These are phyloP conservation scores for Colletes latitarsis DNA, from an alignment of 1,140 invertebrate genomes.

Conservation along the genomic window DNA sequence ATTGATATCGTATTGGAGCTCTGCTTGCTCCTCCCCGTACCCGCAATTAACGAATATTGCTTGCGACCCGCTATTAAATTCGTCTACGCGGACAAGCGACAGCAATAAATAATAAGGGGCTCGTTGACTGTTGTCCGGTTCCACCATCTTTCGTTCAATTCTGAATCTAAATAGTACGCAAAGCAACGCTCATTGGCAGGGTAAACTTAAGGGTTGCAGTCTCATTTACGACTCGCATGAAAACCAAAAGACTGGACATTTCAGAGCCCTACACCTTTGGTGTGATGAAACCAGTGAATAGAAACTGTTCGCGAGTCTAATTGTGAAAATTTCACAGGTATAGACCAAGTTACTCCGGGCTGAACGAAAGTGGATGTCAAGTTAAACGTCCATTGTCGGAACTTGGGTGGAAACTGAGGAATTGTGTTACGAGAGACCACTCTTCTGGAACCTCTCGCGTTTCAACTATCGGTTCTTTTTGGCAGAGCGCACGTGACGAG, in stretches of 20 bases:
- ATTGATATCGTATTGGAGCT: conserved; percentile 34
- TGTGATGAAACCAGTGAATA: too few relatives aligned
- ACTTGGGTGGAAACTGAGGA: background rate
- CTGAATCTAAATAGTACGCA: too few relatives aligned
- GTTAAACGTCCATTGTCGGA: background rate
- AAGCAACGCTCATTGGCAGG: too few relatives aligned
- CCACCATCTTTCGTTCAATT: background rate
- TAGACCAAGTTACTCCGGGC: too few relatives aligned
- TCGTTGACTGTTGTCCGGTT: background rate
- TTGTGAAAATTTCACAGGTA: too few relatives aligned
- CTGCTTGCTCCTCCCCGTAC: background rate
- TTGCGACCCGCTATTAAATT: conserved; percentile 16
- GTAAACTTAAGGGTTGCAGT: too few relatives aligned
- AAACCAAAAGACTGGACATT: too few relatives aligned
- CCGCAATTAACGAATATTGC: conserved; percentile 34
- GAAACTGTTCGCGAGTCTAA: too few relatives aligned
- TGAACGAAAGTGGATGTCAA: too few relatives aligned
- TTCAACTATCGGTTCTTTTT: conserved; percentile 5
- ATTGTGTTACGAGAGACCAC: background rate
- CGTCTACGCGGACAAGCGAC: background rate
- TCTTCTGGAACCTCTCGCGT: background rate
- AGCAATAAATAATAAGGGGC: conserved; percentile 16
- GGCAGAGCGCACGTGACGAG: conserved; percentile 45
- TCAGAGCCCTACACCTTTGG: too few relatives aligned
- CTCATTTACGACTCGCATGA: too few relatives aligned